Conservation (phyloP, 1,140 invertebrate species). For the Drosophila paulistorum region DNA sequence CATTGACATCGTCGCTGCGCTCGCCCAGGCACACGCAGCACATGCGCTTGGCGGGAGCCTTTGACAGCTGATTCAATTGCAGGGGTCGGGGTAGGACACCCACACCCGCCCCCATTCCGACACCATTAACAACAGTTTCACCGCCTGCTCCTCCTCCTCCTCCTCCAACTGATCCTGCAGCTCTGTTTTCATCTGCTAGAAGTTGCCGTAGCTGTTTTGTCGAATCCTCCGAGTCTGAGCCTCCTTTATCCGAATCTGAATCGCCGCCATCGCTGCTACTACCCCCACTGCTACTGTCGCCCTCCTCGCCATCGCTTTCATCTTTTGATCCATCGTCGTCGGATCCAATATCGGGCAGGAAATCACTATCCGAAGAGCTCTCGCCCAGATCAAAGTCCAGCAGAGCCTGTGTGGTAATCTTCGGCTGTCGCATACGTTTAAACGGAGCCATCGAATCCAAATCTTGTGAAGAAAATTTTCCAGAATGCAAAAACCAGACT, state of each 20-base stretch:
- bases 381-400: slow-evolving; percentile 89
- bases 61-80: slow-evolving; percentile 29
- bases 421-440: slow-evolving; percentile 72
- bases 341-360: slow-evolving; percentile 90
- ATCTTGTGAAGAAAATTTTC: neutral
- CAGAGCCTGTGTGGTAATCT: slow-evolving; percentile 76
- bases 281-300: slow-evolving; percentile 76
- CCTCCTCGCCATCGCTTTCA: slow-evolving; percentile 80
- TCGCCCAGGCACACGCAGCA: slow-evolving; percentile 97
- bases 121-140: slow-evolving; percentile 35
- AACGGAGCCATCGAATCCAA: slow-evolving; percentile 61
- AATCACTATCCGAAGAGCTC: slow-evolving; percentile 97
- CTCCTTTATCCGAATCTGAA: slow-evolving; percentile 82
- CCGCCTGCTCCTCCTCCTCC: neutral
- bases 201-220: slow-evolving; percentile 77
- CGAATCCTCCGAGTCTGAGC: slow-evolving; percentile 74
- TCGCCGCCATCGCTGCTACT: slow-evolving; percentile 82
- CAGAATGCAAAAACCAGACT: slow-evolving; percentile 1
- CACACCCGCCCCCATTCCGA: neutral
- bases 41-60: slow-evolving; percentile 85
- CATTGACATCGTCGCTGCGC: slow-evolving; percentile 95
- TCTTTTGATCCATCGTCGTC: slow-evolving; percentile 84
- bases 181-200: slow-evolving; percentile 42
- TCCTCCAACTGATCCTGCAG: slow-evolving; percentile 8
- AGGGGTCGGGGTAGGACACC: neutral